These are phyloP conservation scores for Passer montanus DNA, from an alignment of 2,113 vertebrate genomes.

Conservation along the genomic window DNA sequence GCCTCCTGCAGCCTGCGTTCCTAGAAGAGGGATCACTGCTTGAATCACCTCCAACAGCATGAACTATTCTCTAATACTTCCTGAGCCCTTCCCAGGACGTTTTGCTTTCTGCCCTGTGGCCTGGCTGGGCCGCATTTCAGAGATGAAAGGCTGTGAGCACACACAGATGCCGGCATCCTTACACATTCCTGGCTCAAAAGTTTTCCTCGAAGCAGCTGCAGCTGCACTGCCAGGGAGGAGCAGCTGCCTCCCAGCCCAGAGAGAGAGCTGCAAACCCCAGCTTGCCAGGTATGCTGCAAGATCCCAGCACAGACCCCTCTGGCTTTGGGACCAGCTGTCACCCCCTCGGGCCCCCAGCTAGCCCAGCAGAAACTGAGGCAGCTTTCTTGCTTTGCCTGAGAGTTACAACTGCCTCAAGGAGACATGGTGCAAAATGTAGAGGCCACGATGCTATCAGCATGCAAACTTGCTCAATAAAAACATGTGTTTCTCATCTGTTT, in stretches of 20 bases:
- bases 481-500: not conserved
- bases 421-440: not conserved
- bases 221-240: not conserved
- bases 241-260: not conserved
- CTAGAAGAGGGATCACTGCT: not conserved
- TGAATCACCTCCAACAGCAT: constrained; percentile 26
- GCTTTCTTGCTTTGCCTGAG: not conserved
- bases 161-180: constrained; percentile 12
- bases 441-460: not conserved
- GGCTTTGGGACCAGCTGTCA: not conserved
- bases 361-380: constrained; percentile 20
- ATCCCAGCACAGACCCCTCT: not conserved
- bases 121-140: not conserved
- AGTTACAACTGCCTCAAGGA: not conserved
- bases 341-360: not conserved
- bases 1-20: not conserved
- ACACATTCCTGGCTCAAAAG: constrained; percentile 40
- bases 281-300: not conserved
- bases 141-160: constrained; percentile 46
- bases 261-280: not conserved
- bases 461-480: not conserved
- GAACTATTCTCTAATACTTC: constrained; percentile 6
- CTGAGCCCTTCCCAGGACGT: constrained; percentile 23
- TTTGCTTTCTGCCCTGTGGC: constrained; percentile 40
- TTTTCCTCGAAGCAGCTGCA: constrained; percentile 47